Percentiles rank a stretch among this genome's conserved stretches.
Evolutionary conservation across 2,113 vertebrate genomes (phyloP).

Genomic region (Eonycteris spelaea): DNA sequence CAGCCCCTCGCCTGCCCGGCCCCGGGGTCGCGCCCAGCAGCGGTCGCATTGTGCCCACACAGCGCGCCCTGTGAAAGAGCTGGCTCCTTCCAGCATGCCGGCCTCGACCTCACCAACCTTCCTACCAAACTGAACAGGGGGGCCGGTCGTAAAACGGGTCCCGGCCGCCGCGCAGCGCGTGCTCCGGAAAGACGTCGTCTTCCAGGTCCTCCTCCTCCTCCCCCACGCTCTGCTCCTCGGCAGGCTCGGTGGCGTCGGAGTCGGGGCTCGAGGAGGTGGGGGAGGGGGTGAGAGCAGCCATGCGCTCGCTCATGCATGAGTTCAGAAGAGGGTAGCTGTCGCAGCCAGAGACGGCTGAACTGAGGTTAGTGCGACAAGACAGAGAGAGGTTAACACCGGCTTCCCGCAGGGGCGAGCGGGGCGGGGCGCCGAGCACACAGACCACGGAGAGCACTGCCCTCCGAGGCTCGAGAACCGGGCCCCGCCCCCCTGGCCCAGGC

Average conservation of each 20-base stretch:
- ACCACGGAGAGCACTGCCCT: not conserved
- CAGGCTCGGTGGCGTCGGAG: slow-evolving; percentile 98
- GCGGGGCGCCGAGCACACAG: slow-evolving; percentile 34
- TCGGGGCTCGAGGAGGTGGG: slow-evolving; percentile 95
- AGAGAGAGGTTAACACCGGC: slow-evolving; percentile 86
- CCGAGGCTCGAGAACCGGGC: not conserved
- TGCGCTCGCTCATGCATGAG: slow-evolving; percentile 99
- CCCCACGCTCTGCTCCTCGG: slow-evolving; percentile 92
- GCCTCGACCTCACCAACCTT: slow-evolving; percentile 99
- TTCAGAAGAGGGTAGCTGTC: slow-evolving; percentile 98
- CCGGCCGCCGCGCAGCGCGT: slow-evolving; percentile 93
- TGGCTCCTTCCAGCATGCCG: slow-evolving; percentile 97
- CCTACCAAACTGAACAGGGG: slow-evolving; percentile 99
- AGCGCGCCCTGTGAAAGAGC: slow-evolving; percentile 93
- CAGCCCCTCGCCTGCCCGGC: slow-evolving; percentile 41
- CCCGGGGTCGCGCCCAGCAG: not conserved
- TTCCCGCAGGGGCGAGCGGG: slow-evolving; percentile 57
- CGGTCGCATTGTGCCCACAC: slow-evolving; percentile 71
- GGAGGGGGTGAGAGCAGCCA: slow-evolving; percentile 98
- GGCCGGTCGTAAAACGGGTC: slow-evolving; percentile 99
- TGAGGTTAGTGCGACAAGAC: slow-evolving; percentile 92
- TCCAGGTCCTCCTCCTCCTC: slow-evolving; percentile 84
- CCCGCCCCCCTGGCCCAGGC: slow-evolving; percentile 41
- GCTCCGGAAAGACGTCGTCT: slow-evolving; percentile 96
- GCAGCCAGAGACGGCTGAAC: slow-evolving; percentile 96